These are phyloP conservation scores for Sympetrum striolatum DNA, from an alignment of 2,888 invertebrate species.

Conservation along the genomic window DNA sequence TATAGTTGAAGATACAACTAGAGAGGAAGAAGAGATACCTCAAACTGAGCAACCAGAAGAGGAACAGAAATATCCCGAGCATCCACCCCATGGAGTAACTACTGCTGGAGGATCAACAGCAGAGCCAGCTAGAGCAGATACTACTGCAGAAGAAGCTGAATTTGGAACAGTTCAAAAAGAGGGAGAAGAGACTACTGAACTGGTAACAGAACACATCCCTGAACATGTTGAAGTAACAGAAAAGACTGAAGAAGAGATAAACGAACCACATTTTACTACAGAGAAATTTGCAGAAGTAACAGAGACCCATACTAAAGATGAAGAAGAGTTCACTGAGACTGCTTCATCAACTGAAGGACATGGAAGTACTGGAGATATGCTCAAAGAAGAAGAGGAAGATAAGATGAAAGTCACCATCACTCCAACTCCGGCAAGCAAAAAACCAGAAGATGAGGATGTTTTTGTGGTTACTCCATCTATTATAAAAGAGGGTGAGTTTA, in stretches of 20 bases:
- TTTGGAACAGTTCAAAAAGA: background rate
- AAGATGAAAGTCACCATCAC: constrained; percentile 9
- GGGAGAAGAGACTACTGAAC: constrained; percentile 53
- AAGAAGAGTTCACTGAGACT: constrained; percentile 39
- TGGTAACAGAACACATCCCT: constrained; percentile 50
- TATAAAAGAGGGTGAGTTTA: background rate
- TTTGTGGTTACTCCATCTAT: background rate
- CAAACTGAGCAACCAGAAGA: background rate
- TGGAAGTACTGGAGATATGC: background rate
- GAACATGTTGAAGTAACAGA: constrained; percentile 46
- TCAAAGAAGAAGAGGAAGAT: constrained; percentile 45
- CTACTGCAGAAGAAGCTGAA: constrained; percentile 25
- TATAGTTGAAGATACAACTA: constrained; percentile 41
- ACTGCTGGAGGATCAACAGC: background rate
- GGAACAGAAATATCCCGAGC: background rate
- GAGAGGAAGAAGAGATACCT: background rate
- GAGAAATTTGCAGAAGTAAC: constrained; percentile 47
- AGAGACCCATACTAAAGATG: constrained; percentile 44
- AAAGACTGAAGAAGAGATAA: constrained; percentile 44
- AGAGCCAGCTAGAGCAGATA: constrained; percentile 22
- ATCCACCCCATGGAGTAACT: background rate
- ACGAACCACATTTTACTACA: constrained; percentile 6
- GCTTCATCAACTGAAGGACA: background rate
- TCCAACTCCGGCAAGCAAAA: background rate
- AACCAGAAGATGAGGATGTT: background rate